Percentiles rank a stretch among this genome's conserved stretches.
Evolutionary conservation across 2,797 vertebrate genomes (phyloP).

Genomic region (Phrynocephalus forsythii): DNA sequence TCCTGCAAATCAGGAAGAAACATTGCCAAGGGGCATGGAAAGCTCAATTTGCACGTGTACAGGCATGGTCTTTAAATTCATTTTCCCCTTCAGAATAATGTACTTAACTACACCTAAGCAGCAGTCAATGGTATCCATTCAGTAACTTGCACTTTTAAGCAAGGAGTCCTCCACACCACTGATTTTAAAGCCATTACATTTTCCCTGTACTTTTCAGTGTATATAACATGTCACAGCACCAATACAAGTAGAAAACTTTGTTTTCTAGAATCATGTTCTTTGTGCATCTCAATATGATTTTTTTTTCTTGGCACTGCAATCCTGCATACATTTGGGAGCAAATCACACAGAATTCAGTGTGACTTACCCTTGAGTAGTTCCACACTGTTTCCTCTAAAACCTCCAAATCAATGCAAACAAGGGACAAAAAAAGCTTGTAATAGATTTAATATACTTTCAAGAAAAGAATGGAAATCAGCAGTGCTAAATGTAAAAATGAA

Average conservation of each 20-base stretch:
- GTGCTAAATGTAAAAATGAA: conserved; percentile 46
- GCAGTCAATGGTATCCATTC: neutral
- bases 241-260: neutral
- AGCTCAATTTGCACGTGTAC: conserved; percentile 37
- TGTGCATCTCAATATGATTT: neutral
- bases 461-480: conserved; percentile 31
- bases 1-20: conserved; percentile 36
- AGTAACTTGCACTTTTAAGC: neutral
- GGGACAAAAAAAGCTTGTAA: neutral
- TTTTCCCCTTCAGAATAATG: neutral
- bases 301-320: too few species aligned
- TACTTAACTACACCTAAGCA: conserved; percentile 22
- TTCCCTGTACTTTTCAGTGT: neutral
- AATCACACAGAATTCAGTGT: too few species aligned
- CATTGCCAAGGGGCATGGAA: neutral
- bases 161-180: neutral
- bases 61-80: neutral
- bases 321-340: too few species aligned
- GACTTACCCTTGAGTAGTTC: too few species aligned
- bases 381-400: too few species aligned
- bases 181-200: neutral
- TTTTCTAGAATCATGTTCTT: neutral
- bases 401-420: neutral
- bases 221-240: neutral
- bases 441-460: conserved; percentile 23